A percentile compares a stretch with the other conserved stretches of the same genome.
Conservation (phyloP, 1,140 invertebrate genomes). For the Nymphalis io region DNA sequence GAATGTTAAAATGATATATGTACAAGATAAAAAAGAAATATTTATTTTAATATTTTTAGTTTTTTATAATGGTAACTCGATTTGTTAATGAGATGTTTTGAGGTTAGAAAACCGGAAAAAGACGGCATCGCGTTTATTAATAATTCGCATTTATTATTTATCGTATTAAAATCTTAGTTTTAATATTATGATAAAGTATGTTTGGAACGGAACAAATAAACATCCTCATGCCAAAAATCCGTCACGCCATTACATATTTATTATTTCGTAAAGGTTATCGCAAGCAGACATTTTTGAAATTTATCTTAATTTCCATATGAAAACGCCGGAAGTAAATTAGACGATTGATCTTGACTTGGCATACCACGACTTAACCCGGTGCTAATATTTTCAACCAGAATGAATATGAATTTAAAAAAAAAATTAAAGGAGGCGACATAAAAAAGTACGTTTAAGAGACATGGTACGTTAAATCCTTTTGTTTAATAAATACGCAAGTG, state of each 20-base stretch:
- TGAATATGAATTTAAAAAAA: not conserved
- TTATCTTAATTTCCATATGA: slow-evolving; percentile 40
- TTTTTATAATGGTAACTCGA: no score
- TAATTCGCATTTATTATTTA: no score
- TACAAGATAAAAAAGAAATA: no score
- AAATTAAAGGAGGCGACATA: no score
- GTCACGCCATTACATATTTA: slow-evolving; percentile 24
- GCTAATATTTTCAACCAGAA: not conserved
- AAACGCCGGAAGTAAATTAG: slow-evolving; percentile 41
- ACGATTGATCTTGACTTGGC: slow-evolving; percentile 31
- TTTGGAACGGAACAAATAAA: slow-evolving; percentile 5
- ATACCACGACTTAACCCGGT: slow-evolving; percentile 8
- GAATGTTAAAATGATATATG: no score
- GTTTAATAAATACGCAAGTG: not conserved
- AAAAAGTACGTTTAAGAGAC: no score
- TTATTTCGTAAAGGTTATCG: slow-evolving; percentile 33
- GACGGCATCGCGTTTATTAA: not conserved
- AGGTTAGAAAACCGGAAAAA: slow-evolving; percentile 6
- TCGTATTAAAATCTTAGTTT: no score
- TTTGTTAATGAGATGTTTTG: not conserved
- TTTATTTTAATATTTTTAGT: no score
- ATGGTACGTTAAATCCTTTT: no score
- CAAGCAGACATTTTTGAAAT: slow-evolving; percentile 30
- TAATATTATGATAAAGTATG: not conserved
- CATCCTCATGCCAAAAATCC: slow-evolving; percentile 13